These are phyloP conservation scores for Menidia beryllina DNA, from an alignment of 2,113 vertebrate genomes.

Conservation along the genomic window DNA sequence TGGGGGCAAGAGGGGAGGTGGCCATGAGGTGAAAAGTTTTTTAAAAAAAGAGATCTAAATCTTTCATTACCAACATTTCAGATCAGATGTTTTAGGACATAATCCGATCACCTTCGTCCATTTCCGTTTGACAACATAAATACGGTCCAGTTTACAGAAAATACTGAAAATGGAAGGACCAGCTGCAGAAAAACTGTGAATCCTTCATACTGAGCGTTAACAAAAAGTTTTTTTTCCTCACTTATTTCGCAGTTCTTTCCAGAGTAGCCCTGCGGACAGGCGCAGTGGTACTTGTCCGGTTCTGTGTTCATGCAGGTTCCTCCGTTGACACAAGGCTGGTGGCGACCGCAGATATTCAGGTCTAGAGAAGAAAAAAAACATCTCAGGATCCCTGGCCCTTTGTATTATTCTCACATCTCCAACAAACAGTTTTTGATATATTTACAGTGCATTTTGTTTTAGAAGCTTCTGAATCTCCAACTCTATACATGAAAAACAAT, in stretches of 20 bases:
- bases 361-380: conserved; percentile 81
- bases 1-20: conserved; percentile 50
- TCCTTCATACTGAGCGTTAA: too few species aligned
- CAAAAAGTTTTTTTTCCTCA: too few species aligned
- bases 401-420: too few species aligned
- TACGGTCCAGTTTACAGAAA: neutral
- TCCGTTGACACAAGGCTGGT: conserved; percentile 92
- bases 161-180: too few species aligned
- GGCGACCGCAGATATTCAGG: conserved; percentile 96
- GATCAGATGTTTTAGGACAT: neutral
- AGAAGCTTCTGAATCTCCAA: too few species aligned
- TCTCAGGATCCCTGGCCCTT: too few species aligned
- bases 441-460: too few species aligned
- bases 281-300: conserved; percentile 90
- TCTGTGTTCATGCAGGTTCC: conserved; percentile 96
- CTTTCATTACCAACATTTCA: too few species aligned
- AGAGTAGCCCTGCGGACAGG: conserved; percentile 92
- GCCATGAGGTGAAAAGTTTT: neutral
- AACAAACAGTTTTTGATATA: too few species aligned
- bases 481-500: too few species aligned
- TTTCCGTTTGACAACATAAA: neutral
- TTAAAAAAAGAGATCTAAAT: too few species aligned
- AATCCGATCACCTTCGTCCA: neutral
- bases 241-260: conserved; percentile 95
- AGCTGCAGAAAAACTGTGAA: neutral